Evolutionary conservation across 2,888 invertebrate species (phyloP).

Genomic region (Melitaea athalia): DNA sequence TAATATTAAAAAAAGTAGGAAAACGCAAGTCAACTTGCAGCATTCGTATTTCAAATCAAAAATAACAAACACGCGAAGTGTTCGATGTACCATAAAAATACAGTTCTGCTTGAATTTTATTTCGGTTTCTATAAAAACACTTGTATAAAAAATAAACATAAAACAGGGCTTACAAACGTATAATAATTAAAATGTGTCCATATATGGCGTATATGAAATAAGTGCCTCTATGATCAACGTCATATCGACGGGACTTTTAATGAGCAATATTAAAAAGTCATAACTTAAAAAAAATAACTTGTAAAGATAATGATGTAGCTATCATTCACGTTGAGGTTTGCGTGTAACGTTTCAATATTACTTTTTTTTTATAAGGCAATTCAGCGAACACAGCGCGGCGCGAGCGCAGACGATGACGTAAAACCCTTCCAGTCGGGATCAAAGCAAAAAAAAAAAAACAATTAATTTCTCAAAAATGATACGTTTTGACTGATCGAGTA

Average conservation of each 20-base stretch:
- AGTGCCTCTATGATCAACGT: background rate
- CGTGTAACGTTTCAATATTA: constrained; percentile 42
- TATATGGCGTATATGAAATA: background rate
- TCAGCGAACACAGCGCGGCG: constrained; percentile 43
- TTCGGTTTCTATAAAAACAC: too few relatives aligned
- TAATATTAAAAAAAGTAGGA: too few relatives aligned
- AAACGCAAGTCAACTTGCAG: too few relatives aligned
- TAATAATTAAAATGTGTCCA: too few relatives aligned
- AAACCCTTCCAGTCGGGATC: constrained; percentile 53
- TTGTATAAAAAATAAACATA: background rate
- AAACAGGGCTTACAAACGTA: too few relatives aligned
- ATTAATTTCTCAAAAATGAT: constrained; percentile 41
- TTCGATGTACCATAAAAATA: too few relatives aligned
- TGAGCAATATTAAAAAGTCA: background rate
- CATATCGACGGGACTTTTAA: background rate
- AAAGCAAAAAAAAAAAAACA: constrained; percentile 41
- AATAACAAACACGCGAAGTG: too few relatives aligned
- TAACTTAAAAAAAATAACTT: constrained; percentile 2
- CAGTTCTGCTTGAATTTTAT: too few relatives aligned
- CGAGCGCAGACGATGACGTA: constrained; percentile 77
- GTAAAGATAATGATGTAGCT: constrained; percentile 25
- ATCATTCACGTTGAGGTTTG: constrained; percentile 41
- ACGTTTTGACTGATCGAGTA: constrained; percentile 53
- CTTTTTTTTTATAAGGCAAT: constrained; percentile 40
- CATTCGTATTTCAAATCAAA: too few relatives aligned